Evolutionary conservation across 2,888 invertebrate species (phyloP), one percentile per base, ranked within the genome.

Genomic region (Selenia dentaria): DNA sequence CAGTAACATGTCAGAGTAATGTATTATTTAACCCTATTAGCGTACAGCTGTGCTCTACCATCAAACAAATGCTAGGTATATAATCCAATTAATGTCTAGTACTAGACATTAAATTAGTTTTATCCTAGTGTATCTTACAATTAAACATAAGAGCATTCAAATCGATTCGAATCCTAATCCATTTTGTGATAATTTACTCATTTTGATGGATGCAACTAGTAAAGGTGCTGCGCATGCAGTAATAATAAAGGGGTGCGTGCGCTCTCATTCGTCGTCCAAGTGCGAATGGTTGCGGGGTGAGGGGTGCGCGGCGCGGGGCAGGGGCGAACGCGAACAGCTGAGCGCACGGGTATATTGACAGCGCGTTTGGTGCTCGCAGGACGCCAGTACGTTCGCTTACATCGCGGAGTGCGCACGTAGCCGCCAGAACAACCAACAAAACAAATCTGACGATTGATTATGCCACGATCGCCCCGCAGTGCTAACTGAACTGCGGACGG

Each of bases 291-390:
- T 55, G 59, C 63, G 20, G 78, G 71, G 69, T 13, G 78, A 71
- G 69, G 70, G 51, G 73, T 64, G 77, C 74, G 67, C 68, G 66
- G 76, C 76, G 83, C 74, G 79, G 70, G 70, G 72, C 76, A 77
- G 77, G 67, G 80, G 10, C 25, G 73, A 74, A 22, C 22, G 75
- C 71, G 81, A 92, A 92, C 92, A 92, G 92, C 92, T 92, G 92
- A 92, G 91, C 86, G 85, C 67, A 66, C 75, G 73, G 79, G 85
- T 89, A 92, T 92, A 93, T 92, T 92, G 92, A 89, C 90, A 90
- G 88, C 92, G 91, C 85, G 29, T 84, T 84, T 87, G 82, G 84
- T 86, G 70, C 67, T 73, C 71, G 35, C 27, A 31, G 33, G 42
- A 27, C 32, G 89, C 88, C 91, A 93, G 93, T 93, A 90, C 88